Evolutionary conservation across 2,888 invertebrate genomes (phyloP), one percentile per base, ranked within the genome.

Genomic region (Coronaproctus castanopsis): DNA sequence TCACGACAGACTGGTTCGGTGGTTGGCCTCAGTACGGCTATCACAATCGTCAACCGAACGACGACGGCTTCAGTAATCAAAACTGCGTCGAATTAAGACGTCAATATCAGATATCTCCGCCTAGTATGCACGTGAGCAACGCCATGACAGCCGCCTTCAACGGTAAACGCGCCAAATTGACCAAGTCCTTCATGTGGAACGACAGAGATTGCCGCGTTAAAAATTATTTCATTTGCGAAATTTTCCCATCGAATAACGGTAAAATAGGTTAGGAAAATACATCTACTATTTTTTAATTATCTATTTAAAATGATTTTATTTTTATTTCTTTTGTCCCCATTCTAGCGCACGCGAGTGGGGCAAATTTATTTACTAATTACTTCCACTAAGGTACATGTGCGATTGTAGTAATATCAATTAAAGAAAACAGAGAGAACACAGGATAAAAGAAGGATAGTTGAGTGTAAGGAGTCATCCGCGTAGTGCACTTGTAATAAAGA

Each of bases 1-100:
- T n/a, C n/a, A n/a, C n/a, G 53, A 1, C 70, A 87, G 87, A 87
- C 71, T 88, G 87, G 87, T 87, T 87, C 70, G 82, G 83, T 2
- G 87, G 87, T 57, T 87, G 85, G 84, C 74, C 79, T 2, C 78
- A 81, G 65, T 80, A 81, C 70, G 78, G 79, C 54, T 73, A 80
- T 64, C 79, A 78, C 67, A 79, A 78, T 67, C 73, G 75, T 52
- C 87, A 87, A 69, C 87, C 87, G 0, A 87, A 85, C 69, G 87
- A 87, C 69, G 87, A 87, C 68, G 86, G 86, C 1, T 77, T 85
- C 14, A 83, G 85, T 21, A 80, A 81, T 3, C 85, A 87, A 70
- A 86, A 87, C 72, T 88, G 87, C 71, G 83, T 87, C 59, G 87
- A 88, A 70, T 76, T 84, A 5, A 73, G 87, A 8, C 73, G 82